Evolutionary conservation across 2,888 invertebrate genomes (phyloP), one percentile per base, ranked within the genome.

Genomic region (Arctia plantaginis): DNA sequence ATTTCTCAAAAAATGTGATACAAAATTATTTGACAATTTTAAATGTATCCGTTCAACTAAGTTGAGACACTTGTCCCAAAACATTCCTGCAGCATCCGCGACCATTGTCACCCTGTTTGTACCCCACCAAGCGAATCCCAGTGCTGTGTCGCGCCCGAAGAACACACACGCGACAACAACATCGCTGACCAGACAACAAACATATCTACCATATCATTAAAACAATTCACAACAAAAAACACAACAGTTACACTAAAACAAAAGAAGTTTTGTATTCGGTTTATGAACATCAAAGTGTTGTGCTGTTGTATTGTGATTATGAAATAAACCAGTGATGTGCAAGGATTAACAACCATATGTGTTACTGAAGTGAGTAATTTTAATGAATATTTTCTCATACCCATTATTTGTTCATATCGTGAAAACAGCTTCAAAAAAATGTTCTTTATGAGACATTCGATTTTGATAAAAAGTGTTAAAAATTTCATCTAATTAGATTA

Each of bases 151-250:
- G 86, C 82, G 78, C 78, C 79, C 76, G 83, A 82, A 77, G 77
- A 80, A 80, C 77, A 75, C 75, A 77, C 79, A 76, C 79, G 76
- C 80, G 77, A 71, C 67, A 81, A 85, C 79, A 80, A 59, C 74
- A 75, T 69, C 76, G 74, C 65, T 66, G 72, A 69, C 72, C 67
- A 77, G 76, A 85, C 86, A 85, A 86, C 84, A 86, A 76, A 86
- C 85, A 86, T 86, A 86, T 86, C 87, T 51, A 74, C 76, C 81
- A 85, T 85, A 85, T 86, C 85, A 86, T 74, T 76, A 39, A 64
- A 76, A 74, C 70, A 76, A 70, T 70, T 47, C 27, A 71, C 51
- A 69, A 64, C 13, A 20, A 51, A 69, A 66, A 64, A 65, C 66
- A 59, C 62, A 62, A 44, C 59, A 64, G 39, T 71, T 69, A 74